Conservation (phyloP, 1,140 invertebrate species). For the Calosoma granatense region DNA sequence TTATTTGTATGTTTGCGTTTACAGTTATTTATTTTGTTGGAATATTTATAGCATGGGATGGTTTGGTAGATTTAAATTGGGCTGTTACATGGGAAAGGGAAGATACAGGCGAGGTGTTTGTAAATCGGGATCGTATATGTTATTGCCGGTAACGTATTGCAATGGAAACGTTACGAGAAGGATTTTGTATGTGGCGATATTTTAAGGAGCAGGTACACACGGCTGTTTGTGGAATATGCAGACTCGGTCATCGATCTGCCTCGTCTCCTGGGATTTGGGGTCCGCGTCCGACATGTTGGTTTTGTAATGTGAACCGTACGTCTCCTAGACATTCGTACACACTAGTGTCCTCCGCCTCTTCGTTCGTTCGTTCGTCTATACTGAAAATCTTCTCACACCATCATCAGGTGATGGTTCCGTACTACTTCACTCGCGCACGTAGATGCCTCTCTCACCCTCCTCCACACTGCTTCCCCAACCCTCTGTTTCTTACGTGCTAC, state of each 20-base stretch:
- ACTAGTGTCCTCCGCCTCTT: not conserved
- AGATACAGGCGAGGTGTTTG: no score
- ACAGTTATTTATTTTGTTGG: no score
- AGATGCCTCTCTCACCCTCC: not conserved
- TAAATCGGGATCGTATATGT: not conserved
- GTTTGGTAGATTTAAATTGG: no score
- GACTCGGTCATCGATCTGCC: slow-evolving; percentile 1
- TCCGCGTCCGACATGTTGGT: slow-evolving; percentile 6
- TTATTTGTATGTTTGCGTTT: no score
- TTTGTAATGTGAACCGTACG: slow-evolving; percentile 6
- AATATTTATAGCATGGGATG: no score
- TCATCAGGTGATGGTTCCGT: not conserved
- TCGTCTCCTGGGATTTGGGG: not conserved
- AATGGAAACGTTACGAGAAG: not conserved
- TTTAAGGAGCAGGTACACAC: not conserved
- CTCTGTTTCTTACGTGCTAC: not conserved
- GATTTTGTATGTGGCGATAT: not conserved
- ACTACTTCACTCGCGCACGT: not conserved
- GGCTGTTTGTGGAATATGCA: slow-evolving; percentile 1
- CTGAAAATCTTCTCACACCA: not conserved
- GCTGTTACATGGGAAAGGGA: no score
- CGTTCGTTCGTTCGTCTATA: not conserved
- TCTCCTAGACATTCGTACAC: not conserved
- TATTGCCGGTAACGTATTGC: not conserved
- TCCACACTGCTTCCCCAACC: not conserved